Percentiles rank a stretch among this genome's conserved stretches.
phyloP scores from a whole-genome alignment of 2,888 invertebrate genomes.

The Schrankia costaestrigalis region DNA sequence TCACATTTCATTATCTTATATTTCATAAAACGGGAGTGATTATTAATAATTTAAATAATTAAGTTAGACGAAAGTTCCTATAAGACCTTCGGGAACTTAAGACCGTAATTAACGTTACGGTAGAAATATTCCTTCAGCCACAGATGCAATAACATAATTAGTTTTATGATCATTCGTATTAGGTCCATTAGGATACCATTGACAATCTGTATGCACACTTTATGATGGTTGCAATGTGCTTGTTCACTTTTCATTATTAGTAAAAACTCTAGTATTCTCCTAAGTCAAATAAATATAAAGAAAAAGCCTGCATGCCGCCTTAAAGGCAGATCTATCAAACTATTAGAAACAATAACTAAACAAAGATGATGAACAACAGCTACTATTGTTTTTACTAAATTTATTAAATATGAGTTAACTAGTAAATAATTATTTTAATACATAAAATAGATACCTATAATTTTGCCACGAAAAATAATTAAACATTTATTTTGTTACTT shows the following conservation, averaged over 20 bases:
- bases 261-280: slow-evolving; percentile 5
- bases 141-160: slow-evolving; percentile 26
- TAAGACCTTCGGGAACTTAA: slow-evolving; percentile 32
- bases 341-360: too few relatives aligned
- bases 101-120: slow-evolving; percentile 46
- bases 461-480: too few relatives aligned
- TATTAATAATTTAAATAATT: slow-evolving; percentile 8
- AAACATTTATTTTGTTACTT: too few relatives aligned
- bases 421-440: too few relatives aligned
- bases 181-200: slow-evolving; percentile 16
- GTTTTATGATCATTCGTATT: slow-evolving; percentile 22
- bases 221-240: slow-evolving; percentile 26
- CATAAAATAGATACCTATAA: too few relatives aligned
- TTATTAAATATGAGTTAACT: too few relatives aligned
- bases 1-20: slow-evolving; percentile 3
- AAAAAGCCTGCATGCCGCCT: too few relatives aligned
- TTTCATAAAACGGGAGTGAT: slow-evolving; percentile 11
- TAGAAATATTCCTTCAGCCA: slow-evolving; percentile 25
- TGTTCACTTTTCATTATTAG: slow-evolving; percentile 23
- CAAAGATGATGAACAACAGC: too few relatives aligned
- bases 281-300: not conserved
- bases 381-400: too few relatives aligned
- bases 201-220: slow-evolving; percentile 28
- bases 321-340: too few relatives aligned
- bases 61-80: slow-evolving; percentile 36